These are phyloP conservation scores for Heterocephalus glaber DNA, from an alignment of 2,113 vertebrate genomes.

Conservation along the genomic window DNA sequence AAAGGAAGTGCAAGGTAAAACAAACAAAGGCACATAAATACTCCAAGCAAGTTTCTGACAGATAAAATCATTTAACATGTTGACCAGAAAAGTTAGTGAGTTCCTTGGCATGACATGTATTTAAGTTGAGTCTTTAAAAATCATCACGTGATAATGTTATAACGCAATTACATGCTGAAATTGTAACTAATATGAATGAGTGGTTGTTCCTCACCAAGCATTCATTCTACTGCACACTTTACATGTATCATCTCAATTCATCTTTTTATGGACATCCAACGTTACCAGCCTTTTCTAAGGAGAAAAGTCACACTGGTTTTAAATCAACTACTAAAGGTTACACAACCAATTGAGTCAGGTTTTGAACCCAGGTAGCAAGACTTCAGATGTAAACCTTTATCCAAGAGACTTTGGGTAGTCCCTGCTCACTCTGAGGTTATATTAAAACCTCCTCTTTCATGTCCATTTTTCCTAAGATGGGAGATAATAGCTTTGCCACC, in stretches of 20 bases:
- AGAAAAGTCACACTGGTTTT: neutral
- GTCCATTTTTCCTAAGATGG: neutral
- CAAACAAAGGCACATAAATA: too few relatives aligned
- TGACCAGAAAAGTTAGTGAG: neutral
- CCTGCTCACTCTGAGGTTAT: neutral
- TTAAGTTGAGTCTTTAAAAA: neutral
- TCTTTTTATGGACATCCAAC: neutral
- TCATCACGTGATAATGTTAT: neutral
- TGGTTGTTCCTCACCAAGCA: accelerated
- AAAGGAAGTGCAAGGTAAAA: neutral
- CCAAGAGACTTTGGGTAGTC: neutral
- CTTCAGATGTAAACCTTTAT: neutral
- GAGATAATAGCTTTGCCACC: neutral
- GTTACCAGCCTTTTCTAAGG: neutral
- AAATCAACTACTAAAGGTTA: neutral
- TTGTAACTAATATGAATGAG: too few relatives aligned
- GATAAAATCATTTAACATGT: too few relatives aligned
- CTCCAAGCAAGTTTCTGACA: neutral
- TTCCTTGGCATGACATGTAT: too few relatives aligned
- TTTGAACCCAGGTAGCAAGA: neutral
- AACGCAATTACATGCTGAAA: neutral
- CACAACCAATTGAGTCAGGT: neutral
- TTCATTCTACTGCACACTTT: neutral
- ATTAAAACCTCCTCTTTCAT: neutral
- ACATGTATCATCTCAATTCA: neutral